Conservation (phyloP, 2,113 vertebrate genomes). For the Halcyon malimbica region DNA sequence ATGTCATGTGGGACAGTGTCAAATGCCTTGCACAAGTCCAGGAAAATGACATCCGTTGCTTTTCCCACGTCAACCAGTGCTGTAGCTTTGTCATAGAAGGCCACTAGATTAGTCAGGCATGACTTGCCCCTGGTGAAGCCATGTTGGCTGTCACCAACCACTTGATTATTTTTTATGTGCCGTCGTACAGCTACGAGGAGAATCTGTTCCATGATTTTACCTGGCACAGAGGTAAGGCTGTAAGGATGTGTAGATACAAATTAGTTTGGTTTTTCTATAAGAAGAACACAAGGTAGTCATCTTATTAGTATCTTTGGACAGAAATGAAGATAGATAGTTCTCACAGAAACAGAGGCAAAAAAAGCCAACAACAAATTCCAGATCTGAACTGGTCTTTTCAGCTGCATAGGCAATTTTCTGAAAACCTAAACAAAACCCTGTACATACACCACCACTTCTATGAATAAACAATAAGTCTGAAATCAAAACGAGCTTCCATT, state of each 20-base stretch:
- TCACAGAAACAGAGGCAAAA: background rate
- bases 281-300: background rate
- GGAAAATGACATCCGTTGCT: too few species aligned
- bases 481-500: background rate
- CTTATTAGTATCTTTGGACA: accelerated
- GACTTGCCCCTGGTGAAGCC: too few species aligned
- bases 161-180: too few species aligned
- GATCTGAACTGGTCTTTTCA: background rate
- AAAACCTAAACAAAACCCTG: background rate
- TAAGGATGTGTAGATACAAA: background rate
- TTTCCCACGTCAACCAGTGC: too few species aligned
- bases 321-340: background rate
- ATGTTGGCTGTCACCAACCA: too few species aligned
- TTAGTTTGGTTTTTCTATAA: background rate
- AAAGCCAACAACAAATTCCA: background rate
- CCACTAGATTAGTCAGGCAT: too few species aligned
- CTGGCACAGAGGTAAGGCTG: too few species aligned
- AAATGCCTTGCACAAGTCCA: too few species aligned
- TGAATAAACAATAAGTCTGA: background rate
- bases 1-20: too few species aligned
- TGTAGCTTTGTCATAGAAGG: too few species aligned
- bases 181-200: too few species aligned
- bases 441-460: background rate
- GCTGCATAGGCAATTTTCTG: background rate
- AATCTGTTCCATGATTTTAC: too few species aligned